These are phyloP conservation scores for Saccostrea glomerata DNA, from an alignment of 1,140 invertebrate species.

Conservation along the genomic window DNA sequence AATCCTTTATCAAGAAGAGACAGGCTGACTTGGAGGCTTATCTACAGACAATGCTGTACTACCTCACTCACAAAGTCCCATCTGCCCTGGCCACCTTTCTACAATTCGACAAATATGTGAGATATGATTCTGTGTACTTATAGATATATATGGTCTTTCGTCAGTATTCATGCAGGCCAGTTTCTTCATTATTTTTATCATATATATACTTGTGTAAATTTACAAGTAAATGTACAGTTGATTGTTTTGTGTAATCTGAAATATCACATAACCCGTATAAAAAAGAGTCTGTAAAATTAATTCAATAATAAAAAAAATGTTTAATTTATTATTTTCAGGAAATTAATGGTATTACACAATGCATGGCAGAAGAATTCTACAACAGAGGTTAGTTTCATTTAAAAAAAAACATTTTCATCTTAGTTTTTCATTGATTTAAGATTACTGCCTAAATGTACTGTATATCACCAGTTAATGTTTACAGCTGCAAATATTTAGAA, in stretches of 20 bases:
- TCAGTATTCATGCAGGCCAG: not conserved
- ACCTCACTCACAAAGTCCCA: slow-evolving; percentile 71
- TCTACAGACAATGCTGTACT: slow-evolving; percentile 83
- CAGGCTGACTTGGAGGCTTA: slow-evolving; percentile 89
- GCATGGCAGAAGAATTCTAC: slow-evolving; percentile 76
- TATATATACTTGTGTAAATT: not conserved
- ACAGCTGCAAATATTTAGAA: no score
- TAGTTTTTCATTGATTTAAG: no score
- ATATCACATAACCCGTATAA: not conserved
- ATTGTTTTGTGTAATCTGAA: not conserved
- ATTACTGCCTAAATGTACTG: no score
- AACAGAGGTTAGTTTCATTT: slow-evolving; percentile 68
- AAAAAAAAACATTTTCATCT: no score
- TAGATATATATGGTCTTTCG: not conserved
- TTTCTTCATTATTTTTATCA: not conserved
- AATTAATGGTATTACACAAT: slow-evolving; percentile 77
- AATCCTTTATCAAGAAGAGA: slow-evolving; percentile 91
- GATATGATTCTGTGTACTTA: slow-evolving; percentile 41
- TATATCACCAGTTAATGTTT: no score
- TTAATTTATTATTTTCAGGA: slow-evolving; percentile 70
- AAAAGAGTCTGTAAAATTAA: not conserved
- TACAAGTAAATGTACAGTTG: not conserved
- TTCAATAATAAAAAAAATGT: not conserved
- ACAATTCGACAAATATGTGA: slow-evolving; percentile 79
- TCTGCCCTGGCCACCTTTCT: slow-evolving; percentile 74